Evolutionary conservation across 2,888 invertebrate species (phyloP), one percentile per base, ranked within the genome.

Genomic region (Griposia aprilina): DNA sequence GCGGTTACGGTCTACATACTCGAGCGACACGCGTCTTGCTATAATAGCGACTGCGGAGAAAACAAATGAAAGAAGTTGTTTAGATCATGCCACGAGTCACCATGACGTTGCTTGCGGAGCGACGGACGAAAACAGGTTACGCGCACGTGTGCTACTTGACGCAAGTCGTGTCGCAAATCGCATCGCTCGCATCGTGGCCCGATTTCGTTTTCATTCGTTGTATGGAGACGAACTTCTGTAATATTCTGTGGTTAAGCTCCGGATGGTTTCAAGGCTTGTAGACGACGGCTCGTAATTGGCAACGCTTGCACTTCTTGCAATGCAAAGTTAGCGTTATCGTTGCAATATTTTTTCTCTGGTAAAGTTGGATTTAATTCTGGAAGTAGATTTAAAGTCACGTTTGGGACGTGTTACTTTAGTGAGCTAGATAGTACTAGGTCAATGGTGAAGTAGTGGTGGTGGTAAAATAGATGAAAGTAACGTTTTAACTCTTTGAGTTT

Each of bases 261-360:
- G 17, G 60, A 76, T 74, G 74, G 74, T 69, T 83, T 83, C 86
- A 67, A 71, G 57, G 57, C 78, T 76, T 83, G 80, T 60, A 76
- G 73, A 74, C 73, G 81, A 81, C 83, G 78, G 36, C 7, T 73
- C 50, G 78, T 83, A 87, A 86, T 87, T 87, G 88, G 83, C 88
- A 86, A 78, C 75, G 62, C 55, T 80, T 67, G 71, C 76, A 84
- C 78, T 85, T 87, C 78, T 86, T 77, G 76, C 59, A 68, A 78
- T 78, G 77, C 78, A 86, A 83, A 84, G 72, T 83, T 70, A 82
- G 68, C 66, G 50, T 67, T 83, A 86, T 83, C 79, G 66, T 62
- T 30, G 72, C 55, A 67, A 75, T 86, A 86, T 83, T 74, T 85
- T 84, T 86, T 83, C 60, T 13, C 57, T 50, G 17, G 41, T 45